Evolutionary conservation across 2,113 vertebrate genomes (phyloP).

Genomic region (Spizaetus ornatus): DNA sequence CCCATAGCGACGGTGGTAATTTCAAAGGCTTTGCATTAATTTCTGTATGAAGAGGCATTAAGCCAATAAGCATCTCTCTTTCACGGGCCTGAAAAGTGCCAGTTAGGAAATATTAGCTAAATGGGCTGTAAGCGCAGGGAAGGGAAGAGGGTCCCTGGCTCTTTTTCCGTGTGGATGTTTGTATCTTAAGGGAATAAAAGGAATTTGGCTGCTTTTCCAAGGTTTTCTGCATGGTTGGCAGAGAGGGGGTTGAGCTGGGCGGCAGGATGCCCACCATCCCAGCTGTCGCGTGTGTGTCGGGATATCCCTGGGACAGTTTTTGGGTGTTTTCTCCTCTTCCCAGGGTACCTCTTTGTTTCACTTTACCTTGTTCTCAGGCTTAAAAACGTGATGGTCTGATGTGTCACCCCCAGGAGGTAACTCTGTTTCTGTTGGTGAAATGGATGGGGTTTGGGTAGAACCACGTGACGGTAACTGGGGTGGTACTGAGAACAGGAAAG

Average conservation of each 20-base stretch:
- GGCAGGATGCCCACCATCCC: fast-evolving
- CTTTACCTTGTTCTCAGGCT: neutral
- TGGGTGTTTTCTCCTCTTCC: neutral
- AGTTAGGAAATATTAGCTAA: conserved; percentile 4
- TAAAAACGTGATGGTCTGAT: neutral
- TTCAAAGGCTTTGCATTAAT: conserved; percentile 3
- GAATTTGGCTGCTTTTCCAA: neutral
- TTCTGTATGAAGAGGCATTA: conserved; percentile 14
- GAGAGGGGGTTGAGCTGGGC: neutral
- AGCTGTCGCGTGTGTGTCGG: fast-evolving
- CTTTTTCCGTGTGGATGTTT: neutral
- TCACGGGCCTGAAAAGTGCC: neutral
- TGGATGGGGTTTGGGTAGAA: neutral
- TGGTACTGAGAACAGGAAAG: neutral
- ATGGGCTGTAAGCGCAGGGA: neutral
- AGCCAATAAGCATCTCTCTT: neutral
- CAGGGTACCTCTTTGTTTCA: neutral
- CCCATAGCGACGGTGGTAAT: neutral
- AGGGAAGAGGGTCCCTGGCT: neutral
- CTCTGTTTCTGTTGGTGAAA: neutral
- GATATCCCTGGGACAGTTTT: neutral
- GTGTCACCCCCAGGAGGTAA: neutral
- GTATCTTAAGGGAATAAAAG: neutral
- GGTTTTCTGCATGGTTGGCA: neutral
- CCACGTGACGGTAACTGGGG: fast-evolving